phyloP scores from a whole-genome alignment of 2,113 vertebrate genomes.

The Pipa parva region DNA sequence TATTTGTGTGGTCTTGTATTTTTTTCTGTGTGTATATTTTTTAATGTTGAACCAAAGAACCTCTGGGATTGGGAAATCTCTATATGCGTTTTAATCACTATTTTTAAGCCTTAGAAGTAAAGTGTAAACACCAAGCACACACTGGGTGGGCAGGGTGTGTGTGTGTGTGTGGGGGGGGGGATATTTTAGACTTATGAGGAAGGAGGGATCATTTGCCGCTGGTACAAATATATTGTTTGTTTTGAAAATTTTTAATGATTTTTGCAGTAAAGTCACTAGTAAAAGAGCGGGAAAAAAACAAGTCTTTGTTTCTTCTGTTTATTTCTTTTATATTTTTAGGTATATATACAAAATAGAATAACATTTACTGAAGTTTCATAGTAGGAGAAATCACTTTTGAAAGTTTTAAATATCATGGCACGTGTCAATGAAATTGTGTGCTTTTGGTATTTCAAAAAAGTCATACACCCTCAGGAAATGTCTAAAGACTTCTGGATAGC shows the following conservation, averaged over 20 bases:
- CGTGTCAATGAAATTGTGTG: too few species aligned
- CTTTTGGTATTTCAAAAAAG: too few species aligned
- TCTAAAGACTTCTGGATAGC: too few species aligned
- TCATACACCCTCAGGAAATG: too few species aligned
- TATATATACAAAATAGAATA: too few species aligned
- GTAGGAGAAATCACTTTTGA: too few species aligned
- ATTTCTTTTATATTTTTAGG: neutral
- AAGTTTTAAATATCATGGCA: too few species aligned
- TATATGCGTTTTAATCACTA: conserved; percentile 41
- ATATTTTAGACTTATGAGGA: neutral
- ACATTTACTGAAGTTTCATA: too few species aligned
- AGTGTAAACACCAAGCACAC: conserved; percentile 37
- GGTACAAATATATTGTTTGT: conserved; percentile 41
- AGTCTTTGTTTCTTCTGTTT: neutral
- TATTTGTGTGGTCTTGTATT: conserved; percentile 43
- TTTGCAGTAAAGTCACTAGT: conserved; percentile 42
- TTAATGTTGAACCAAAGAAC: conserved; percentile 44
- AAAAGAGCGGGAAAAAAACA: conserved; percentile 14
- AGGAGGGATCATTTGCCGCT: conserved; percentile 10
- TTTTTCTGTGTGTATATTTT: conserved; percentile 37
- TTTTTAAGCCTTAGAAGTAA: conserved; percentile 42
- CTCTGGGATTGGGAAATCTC: conserved; percentile 16
- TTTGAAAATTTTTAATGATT: conserved; percentile 39
- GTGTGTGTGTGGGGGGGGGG: neutral
- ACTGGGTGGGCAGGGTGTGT: conserved; percentile 17